Evolutionary conservation across 2,888 invertebrate genomes (phyloP).

Genomic region (Micoletzkya japonica): DNA sequence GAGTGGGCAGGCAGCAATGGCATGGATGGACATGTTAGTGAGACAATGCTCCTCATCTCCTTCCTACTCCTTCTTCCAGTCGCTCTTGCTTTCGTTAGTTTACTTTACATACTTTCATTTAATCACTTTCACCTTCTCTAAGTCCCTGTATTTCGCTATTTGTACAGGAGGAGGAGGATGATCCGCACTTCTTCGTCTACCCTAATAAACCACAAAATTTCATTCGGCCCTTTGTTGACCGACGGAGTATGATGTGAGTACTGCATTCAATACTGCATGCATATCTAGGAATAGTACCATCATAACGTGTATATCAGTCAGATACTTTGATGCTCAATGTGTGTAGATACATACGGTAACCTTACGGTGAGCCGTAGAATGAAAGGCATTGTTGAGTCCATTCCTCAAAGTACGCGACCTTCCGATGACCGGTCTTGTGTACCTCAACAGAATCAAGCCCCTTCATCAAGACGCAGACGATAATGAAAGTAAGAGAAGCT

Average conservation of each 20-base stretch:
- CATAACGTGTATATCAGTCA: not conserved
- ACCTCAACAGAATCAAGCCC: slow-evolving; percentile 25
- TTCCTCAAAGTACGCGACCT: slow-evolving; percentile 27
- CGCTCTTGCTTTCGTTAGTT: not conserved
- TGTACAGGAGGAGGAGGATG: slow-evolving; percentile 13
- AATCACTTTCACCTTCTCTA: too few species aligned
- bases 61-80: not conserved
- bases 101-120: too few species aligned
- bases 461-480: not conserved
- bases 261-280: not conserved
- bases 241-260: slow-evolving; percentile 25
- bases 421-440: slow-evolving; percentile 22
- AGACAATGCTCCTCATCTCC: not conserved
- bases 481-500: slow-evolving; percentile 7
- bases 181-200: slow-evolving; percentile 25
- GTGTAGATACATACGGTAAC: too few species aligned
- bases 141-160: too few species aligned
- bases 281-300: not conserved
- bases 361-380: too few species aligned
- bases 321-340: not conserved
- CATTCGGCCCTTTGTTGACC: not conserved
- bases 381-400: not conserved
- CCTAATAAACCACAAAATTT: slow-evolving; percentile 18
- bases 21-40: too few species aligned
- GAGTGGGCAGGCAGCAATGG: too few species aligned